These are phyloP conservation scores for Perdita meconis DNA, from an alignment of 2,888 invertebrate genomes.

Conservation along the genomic window DNA sequence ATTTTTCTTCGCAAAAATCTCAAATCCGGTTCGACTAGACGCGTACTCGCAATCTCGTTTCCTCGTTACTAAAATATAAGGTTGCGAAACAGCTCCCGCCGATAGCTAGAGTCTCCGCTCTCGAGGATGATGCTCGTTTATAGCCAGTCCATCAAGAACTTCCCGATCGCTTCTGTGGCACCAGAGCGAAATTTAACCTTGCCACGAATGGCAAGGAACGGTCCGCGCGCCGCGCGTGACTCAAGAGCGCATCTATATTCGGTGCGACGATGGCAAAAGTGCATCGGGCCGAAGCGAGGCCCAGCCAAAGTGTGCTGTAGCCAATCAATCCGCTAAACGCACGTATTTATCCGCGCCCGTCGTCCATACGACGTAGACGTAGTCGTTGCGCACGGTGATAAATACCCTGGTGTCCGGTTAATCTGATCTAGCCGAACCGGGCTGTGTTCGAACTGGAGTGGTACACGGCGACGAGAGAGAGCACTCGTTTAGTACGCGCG, in stretches of 20 bases:
- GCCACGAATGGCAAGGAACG: slow-evolving; percentile 60
- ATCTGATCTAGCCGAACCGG: slow-evolving; percentile 49
- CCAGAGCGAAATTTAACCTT: slow-evolving; percentile 51
- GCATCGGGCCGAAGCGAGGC: slow-evolving; percentile 65
- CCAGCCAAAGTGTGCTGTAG: slow-evolving; percentile 79
- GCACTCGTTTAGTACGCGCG: slow-evolving; percentile 39
- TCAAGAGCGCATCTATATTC: slow-evolving; percentile 68
- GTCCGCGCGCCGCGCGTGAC: slow-evolving; percentile 47
- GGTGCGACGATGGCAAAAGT: slow-evolving; percentile 67
- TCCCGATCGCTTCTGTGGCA: neutral
- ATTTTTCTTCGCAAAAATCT: too few relatives aligned
- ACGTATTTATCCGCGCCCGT: slow-evolving; percentile 76
- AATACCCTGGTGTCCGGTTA: slow-evolving; percentile 61
- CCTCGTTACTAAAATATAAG: too few relatives aligned
- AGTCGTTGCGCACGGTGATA: slow-evolving; percentile 63
- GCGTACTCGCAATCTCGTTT: too few relatives aligned
- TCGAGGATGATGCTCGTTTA: slow-evolving; percentile 11
- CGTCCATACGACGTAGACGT: slow-evolving; percentile 57
- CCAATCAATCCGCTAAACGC: slow-evolving; percentile 79
- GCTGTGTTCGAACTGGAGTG: slow-evolving; percentile 52
- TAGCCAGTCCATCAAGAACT: slow-evolving; percentile 28
- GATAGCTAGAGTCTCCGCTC: neutral
- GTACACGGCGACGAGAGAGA: slow-evolving; percentile 47
- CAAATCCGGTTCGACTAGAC: too few relatives aligned
- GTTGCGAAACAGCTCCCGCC: neutral